These are phyloP conservation scores for Piprites chloris DNA, from an alignment of 2,113 vertebrate species.

Conservation along the genomic window DNA sequence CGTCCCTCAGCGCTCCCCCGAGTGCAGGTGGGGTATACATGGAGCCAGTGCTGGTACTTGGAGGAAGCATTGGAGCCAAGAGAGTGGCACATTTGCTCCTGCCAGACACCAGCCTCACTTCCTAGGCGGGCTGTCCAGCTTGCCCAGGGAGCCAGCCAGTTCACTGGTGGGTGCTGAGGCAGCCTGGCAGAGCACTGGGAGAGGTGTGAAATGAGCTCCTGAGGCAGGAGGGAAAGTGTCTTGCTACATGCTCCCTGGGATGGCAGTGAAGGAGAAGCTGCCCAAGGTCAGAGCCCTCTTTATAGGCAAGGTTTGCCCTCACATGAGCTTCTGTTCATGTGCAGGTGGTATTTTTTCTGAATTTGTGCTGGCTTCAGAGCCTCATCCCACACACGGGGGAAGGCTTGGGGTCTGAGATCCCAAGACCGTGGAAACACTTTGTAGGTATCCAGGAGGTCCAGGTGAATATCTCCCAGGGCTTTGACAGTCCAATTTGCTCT, in stretches of 20 bases:
- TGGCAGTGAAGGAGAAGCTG: neutral
- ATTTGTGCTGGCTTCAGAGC: neutral
- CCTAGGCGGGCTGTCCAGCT: neutral
- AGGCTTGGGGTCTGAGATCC: neutral
- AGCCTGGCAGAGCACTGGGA: neutral
- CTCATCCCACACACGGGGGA: neutral
- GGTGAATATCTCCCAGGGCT: neutral
- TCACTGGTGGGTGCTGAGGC: neutral
- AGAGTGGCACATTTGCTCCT: neutral
- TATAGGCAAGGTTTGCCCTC: neutral
- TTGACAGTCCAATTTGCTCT: neutral
- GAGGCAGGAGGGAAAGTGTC: neutral
- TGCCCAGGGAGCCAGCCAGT: neutral
- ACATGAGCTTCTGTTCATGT: neutral
- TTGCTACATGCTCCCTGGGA: neutral
- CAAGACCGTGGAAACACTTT: neutral
- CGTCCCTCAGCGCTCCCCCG: accelerated
- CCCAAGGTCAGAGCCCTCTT: neutral
- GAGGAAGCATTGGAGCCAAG: neutral
- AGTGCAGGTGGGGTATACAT: neutral
- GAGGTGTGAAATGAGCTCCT: neutral
- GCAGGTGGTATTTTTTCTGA: neutral
- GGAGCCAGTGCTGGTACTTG: accelerated
- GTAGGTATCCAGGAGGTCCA: neutral
- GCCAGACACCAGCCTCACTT: neutral